A percentile compares a stretch with the other conserved stretches of the same genome.
Evolutionary conservation across 1,140 invertebrate genomes (phyloP).

Genomic region (Drosophila prosaltans): DNA sequence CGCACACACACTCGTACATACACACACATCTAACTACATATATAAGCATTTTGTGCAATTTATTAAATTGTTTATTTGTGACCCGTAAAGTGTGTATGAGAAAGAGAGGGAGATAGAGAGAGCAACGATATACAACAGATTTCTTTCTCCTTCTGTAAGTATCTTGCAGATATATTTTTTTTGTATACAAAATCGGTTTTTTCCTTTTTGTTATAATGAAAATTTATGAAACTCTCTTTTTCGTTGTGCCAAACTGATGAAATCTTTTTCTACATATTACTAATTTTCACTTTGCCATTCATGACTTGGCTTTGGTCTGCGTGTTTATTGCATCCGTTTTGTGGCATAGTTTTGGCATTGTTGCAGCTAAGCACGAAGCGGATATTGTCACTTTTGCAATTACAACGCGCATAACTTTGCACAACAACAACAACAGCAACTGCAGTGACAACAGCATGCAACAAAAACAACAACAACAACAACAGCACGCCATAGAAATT

Average conservation of each 20-base stretch:
- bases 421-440: slow-evolving; percentile 31
- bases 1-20: slow-evolving; percentile 25
- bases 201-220: slow-evolving; percentile 8
- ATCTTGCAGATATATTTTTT: slow-evolving; percentile 5
- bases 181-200: neutral
- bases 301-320: slow-evolving; percentile 55
- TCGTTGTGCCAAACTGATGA: slow-evolving; percentile 25
- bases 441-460: slow-evolving; percentile 18
- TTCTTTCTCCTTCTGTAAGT: slow-evolving; percentile 18
- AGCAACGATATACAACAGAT: slow-evolving; percentile 17
- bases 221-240: slow-evolving; percentile 44
- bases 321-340: slow-evolving; percentile 66
- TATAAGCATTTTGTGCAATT: slow-evolving; percentile 48
- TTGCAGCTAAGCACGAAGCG: slow-evolving; percentile 61
- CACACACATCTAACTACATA: slow-evolving; percentile 19
- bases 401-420: slow-evolving; percentile 63
- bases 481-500: slow-evolving; percentile 49
- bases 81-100: slow-evolving; percentile 12
- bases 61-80: slow-evolving; percentile 53
- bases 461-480: slow-evolving; percentile 20
- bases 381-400: slow-evolving; percentile 68
- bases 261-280: slow-evolving; percentile 56
- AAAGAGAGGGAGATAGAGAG: slow-evolving; percentile 4
- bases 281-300: slow-evolving; percentile 63
- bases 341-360: slow-evolving; percentile 61